Conservation (phyloP, 2,888 invertebrate genomes). For the Agrotis exclamationis region DNA sequence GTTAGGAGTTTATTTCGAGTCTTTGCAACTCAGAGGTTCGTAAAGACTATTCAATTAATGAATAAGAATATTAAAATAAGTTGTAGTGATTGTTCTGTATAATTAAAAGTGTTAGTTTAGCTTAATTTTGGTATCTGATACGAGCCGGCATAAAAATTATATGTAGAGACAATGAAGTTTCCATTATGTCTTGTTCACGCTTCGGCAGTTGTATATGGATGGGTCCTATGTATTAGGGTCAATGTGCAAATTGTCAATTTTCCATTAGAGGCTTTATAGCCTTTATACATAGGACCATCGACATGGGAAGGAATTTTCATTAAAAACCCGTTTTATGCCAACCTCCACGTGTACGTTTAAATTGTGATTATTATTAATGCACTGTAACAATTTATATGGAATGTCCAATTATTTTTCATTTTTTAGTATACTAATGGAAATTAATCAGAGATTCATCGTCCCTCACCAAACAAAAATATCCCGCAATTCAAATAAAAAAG, state of each 20-base stretch:
- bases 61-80: neutral
- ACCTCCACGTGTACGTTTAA: too few species aligned
- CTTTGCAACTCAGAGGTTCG: neutral
- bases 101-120: neutral
- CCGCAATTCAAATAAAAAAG: slow-evolving; percentile 24
- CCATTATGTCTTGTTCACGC: neutral
- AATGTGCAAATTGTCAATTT: too few species aligned
- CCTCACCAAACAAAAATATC: neutral
- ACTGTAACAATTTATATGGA: neutral
- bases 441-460: neutral
- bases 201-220: neutral
- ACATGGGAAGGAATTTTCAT: too few species aligned
- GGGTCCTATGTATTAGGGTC: too few species aligned
- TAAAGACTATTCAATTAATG: neutral
- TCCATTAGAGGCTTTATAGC: too few species aligned
- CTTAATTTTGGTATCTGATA: neutral
- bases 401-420: neutral
- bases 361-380: neutral
- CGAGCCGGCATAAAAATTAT: neutral
- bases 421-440: too few species aligned
- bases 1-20: neutral
- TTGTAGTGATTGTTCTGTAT: neutral
- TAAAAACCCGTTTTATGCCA: neutral
- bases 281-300: too few species aligned
- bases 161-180: neutral